Base-by-base conservation (phyloP, 2,113 vertebrate species). In the Aphyosemion australe region DNA sequence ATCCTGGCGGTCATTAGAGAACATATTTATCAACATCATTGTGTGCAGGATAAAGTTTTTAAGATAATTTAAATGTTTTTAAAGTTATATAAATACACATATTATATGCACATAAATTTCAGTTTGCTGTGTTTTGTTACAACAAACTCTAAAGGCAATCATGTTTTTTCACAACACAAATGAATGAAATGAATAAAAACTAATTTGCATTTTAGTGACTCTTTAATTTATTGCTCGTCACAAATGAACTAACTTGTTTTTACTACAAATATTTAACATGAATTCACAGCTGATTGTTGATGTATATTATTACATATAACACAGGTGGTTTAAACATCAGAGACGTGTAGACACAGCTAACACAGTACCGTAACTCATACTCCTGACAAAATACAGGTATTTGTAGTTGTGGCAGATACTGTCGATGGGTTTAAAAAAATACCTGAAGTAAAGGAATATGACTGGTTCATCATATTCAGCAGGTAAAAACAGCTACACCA, bases 11-110 rank as follows among this genome's bases (percentile, higher is more conserved):
- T 87, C 84, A 85, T 89, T 71, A 55, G 65, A 18, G 37, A 12
- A 80, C 85, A 80, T 31, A 78, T 68, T 72, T 57, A 72, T 84
- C 79, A 83, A 84, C 86, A 87, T 85, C 79, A 56, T 62, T 79
- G 88, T 88, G 89, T 84, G 88, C 87, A 88, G 85, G 84, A 80
- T 80, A 65, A 79, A 63, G 61, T 75, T 61, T 74, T 65, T 63
- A 65, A 57, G 34, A 83, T 77, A 65, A 84, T 81, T 86, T 82
- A 85, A 83, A 65, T 69, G 60, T 69, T 78, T 74, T 63, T 79
- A 48, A 39, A 51, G 46, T 48, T 62, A 16, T 61, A 73, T 61
- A 62, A 51, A 73, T 39, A 78, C 20, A 79, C 62, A 72, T 73
- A 82, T 72, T 64, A 79, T 80, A 80, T 84, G 66, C 61, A 86